phyloP scores from a whole-genome alignment of 2,113 vertebrate genomes.

The Nicator chloris region DNA sequence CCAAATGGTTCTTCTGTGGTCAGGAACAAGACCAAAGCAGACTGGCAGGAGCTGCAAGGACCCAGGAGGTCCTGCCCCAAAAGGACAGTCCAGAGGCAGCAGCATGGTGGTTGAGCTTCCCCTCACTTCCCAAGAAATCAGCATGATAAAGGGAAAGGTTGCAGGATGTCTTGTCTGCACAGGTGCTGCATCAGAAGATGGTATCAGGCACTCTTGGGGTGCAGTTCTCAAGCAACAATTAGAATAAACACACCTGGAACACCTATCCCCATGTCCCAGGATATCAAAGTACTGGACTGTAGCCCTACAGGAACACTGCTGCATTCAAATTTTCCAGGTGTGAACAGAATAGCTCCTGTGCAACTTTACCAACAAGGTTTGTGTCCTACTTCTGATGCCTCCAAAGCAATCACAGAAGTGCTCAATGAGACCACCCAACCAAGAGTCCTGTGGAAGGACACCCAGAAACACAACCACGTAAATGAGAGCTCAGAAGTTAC shows the following conservation, averaged over 20 bases:
- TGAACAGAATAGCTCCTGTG: background rate
- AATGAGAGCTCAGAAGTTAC: background rate
- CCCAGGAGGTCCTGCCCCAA: background rate
- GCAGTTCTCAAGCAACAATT: background rate
- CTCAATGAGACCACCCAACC: background rate
- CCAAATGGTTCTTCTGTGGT: background rate
- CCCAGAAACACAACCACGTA: background rate
- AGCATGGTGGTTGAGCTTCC: background rate
- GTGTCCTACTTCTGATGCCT: background rate
- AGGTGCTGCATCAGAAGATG: background rate
- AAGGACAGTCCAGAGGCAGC: background rate
- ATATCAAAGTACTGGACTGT: background rate
- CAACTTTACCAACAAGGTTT: background rate
- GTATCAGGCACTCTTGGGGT: background rate
- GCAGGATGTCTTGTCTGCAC: background rate
- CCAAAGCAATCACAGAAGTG: background rate
- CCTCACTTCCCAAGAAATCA: background rate
- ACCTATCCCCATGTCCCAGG: background rate
- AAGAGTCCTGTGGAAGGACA: background rate
- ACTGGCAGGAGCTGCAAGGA: background rate
- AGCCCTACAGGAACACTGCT: background rate
- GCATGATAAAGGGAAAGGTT: background rate
- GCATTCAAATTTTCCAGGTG: background rate
- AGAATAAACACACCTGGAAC: background rate
- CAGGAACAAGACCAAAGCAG: background rate